Base-by-base conservation (phyloP, 2,888 invertebrate genomes). In the Troides helena region DNA sequence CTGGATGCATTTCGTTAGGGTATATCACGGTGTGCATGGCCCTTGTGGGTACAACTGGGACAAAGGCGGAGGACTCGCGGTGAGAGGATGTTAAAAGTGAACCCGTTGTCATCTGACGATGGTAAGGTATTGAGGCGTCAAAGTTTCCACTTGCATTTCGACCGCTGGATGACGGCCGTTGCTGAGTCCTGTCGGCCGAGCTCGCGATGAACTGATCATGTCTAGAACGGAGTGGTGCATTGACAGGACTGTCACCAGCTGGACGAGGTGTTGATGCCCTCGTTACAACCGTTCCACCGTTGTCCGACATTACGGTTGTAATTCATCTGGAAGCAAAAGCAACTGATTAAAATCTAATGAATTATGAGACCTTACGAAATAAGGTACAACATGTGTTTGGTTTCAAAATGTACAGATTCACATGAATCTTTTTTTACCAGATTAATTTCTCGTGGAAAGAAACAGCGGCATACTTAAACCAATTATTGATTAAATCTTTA, bases 11-110 rank as follows among this genome's bases (percentile, higher is more conserved):
- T 77, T 95, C 95, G 62, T 95, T 94, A 0, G 95, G 94, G 78
- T 96, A 96, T 46, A 96, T 93, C 25, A 95, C 95, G 39, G 96
- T 94, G 74, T 96, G 96, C 79, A 97, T 94, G 70, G 94, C 94
- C 78, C 97, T 93, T 60, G 96, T 95, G 17, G 97, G 97, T 70
- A 97, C 95, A 67, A 97, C 97, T 50, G 97, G 97, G 66, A 97
- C 97, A 85, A 97, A 97, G 1, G 97, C 97, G 18, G 97, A 97
- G 12, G 96, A 94, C 87, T 97, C 97, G 60, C 96, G 94, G 83
- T 96, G 96, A 65, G 95, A 93, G 84, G 88, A 80, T 57, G 87
- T 83, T 21, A 92, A 81, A 21, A 93, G 80, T 57, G 93, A 85
- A 57, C 93, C 90, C 74, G 94, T 90, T 46, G 93, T 89, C 78